Evolutionary conservation across 2,113 vertebrate species (phyloP), one percentile per base, ranked within the genome.

Genomic region (Mormyrus iriodes): DNA sequence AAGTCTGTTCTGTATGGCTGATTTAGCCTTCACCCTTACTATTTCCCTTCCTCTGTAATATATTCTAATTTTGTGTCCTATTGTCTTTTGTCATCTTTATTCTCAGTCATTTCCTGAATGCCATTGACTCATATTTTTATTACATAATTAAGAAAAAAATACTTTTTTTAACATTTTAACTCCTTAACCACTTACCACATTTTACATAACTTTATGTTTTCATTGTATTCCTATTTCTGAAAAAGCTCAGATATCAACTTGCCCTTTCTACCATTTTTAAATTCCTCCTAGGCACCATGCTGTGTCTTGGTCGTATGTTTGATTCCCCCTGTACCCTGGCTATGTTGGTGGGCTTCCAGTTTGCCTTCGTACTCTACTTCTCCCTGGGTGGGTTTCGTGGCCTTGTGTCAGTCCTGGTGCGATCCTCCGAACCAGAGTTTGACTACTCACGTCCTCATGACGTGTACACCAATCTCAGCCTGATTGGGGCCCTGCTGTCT

Each of bases 331-430:
- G 98, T 92, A 98, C 97, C 0, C 92, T 99, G 90, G 97, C 96
- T 88, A 93, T 99, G 93, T 95, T 99, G 35, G 95, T 98, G 86
- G 97, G 97, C 88, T 98, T 98, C 95, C 98, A 99, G 95, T 97
- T 99, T 92, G 97, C 97, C 0, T 98, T 99, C 93, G 98, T 99
- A 92, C 97, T 98, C 13, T 99, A 99, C 86, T 98, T 98, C 92
- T 98, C 98, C 0, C 94, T 99, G 0, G 98, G 98, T 0, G 98
- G 98, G 7, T 98, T 99, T 93, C 96, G 95, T 42, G 97, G 97
- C 89, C 94, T 99, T 53, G 97, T 97, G 51, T 96, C 97, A 1
- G 96, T 98, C 0, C 95, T 99, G 90, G 96, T 96, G 10, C 97
- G 97, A 90, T 94, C 96, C 31, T 90, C 95, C 8, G 96, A 96